A percentile compares a stretch with the other conserved stretches of the same genome.
phyloP scores from a whole-genome alignment of 2,113 vertebrate species.

The Hydropotes inermis region DNA sequence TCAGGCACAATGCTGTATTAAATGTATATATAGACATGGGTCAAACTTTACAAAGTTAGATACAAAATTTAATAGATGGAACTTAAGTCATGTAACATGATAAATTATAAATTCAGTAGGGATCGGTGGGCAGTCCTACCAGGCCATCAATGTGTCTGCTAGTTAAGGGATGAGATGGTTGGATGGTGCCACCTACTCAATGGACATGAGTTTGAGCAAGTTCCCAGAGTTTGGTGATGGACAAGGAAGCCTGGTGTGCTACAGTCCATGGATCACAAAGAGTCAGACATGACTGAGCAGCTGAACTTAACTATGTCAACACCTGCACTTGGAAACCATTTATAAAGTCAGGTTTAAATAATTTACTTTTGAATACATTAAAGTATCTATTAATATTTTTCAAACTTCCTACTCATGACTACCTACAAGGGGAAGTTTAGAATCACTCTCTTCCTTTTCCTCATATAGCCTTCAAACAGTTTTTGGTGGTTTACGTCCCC shows the following conservation, averaged over 20 bases:
- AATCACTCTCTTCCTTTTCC: not conserved
- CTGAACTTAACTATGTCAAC: not conserved
- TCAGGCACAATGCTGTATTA: not conserved
- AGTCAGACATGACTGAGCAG: not conserved
- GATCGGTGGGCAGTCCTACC: not conserved
- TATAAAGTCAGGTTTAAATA: not conserved
- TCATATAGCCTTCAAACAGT: not conserved
- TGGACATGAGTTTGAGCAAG: not conserved
- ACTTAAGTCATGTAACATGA: not conserved
- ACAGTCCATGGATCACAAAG: not conserved
- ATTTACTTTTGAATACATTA: not conserved
- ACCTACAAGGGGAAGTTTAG: not conserved
- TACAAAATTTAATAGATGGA: not conserved
- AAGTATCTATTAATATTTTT: not conserved
- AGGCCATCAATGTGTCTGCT: not conserved
- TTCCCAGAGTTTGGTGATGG: rapidly evolving
- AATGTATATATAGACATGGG: not conserved
- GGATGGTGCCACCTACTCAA: not conserved
- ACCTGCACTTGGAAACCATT: not conserved
- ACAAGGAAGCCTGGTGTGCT: not conserved
- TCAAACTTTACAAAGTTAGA: not conserved
- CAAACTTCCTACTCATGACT: not conserved
- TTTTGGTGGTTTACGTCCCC: not conserved
- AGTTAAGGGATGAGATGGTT: not conserved
- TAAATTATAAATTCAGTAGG: not conserved